A percentile compares a stretch with the other conserved stretches of the same genome.
Conservation (phyloP, 2,797 vertebrate genomes). For the Serranus cabrilla region DNA sequence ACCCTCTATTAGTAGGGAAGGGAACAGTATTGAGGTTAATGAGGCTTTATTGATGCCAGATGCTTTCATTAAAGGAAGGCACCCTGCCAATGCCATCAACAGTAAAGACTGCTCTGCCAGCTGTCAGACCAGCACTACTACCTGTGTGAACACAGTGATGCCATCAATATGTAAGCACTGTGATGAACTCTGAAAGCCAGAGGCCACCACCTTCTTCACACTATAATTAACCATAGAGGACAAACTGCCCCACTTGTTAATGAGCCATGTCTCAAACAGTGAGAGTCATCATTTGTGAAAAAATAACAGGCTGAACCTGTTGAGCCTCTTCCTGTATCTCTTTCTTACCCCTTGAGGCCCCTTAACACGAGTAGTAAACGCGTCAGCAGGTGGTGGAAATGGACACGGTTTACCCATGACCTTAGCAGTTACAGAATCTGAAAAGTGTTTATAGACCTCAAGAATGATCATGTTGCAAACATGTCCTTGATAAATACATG, state of each 20-base stretch:
- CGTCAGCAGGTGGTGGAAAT: background rate
- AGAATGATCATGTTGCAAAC: background rate
- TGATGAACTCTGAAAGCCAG: background rate
- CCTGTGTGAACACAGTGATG: constrained; percentile 13
- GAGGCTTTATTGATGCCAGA: constrained; percentile 51
- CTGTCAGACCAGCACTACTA: constrained; percentile 15
- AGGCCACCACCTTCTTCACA: background rate
- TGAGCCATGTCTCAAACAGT: constrained; percentile 6
- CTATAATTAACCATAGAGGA: background rate
- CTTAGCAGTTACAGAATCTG: background rate
- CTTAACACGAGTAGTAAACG: background rate
- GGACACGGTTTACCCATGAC: background rate
- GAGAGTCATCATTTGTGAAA: background rate
- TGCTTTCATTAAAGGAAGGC: constrained; percentile 44
- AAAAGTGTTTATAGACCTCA: background rate
- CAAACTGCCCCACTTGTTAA: background rate
- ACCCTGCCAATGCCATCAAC: constrained; percentile 34
- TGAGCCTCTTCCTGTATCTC: background rate
- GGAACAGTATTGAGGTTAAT: constrained; percentile 42
- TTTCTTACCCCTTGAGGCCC: background rate
- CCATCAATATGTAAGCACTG: background rate
- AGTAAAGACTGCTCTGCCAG: constrained; percentile 8
- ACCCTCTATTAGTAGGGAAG: constrained; percentile 8
- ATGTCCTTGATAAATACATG: background rate
- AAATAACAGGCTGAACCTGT: background rate